These are phyloP conservation scores for Tinamus guttatus DNA, from an alignment of 2,113 vertebrate genomes.

Conservation along the genomic window DNA sequence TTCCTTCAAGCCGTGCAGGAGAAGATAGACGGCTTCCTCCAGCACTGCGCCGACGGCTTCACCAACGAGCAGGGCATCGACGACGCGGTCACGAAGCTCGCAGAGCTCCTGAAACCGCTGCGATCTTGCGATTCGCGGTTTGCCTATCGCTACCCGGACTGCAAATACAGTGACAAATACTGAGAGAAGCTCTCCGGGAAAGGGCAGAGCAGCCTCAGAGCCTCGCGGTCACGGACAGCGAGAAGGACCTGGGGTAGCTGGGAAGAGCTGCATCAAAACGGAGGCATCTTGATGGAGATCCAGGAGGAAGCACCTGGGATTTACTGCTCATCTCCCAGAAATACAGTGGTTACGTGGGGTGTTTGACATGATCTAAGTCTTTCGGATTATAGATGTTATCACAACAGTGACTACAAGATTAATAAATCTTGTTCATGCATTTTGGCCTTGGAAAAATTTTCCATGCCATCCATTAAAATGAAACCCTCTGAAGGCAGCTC, in stretches of 20 bases:
- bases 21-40: slow-evolving; percentile 67
- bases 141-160: slow-evolving; percentile 87
- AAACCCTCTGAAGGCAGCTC: background rate
- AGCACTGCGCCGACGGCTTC: slow-evolving; percentile 46
- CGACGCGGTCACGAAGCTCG: slow-evolving; percentile 51
- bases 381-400: background rate
- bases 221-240: fast-evolving
- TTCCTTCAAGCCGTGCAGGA: slow-evolving; percentile 63
- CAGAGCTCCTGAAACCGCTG: slow-evolving; percentile 75
- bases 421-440: background rate
- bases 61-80: background rate
- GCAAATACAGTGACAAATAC: slow-evolving; percentile 80
- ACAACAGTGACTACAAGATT: background rate
- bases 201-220: background rate
- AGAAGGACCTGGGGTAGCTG: background rate
- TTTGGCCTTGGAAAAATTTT: slow-evolving; percentile 35
- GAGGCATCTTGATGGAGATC: fast-evolving
- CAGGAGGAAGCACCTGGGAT: background rate
- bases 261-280: background rate
- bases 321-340: background rate
- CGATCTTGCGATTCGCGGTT: slow-evolving; percentile 80
- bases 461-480: background rate
- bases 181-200: background rate
- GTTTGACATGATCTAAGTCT: background rate
- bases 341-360: background rate